phyloP scores from a whole-genome alignment of 1,140 invertebrate genomes.

The Drosophila tropicalis region DNA sequence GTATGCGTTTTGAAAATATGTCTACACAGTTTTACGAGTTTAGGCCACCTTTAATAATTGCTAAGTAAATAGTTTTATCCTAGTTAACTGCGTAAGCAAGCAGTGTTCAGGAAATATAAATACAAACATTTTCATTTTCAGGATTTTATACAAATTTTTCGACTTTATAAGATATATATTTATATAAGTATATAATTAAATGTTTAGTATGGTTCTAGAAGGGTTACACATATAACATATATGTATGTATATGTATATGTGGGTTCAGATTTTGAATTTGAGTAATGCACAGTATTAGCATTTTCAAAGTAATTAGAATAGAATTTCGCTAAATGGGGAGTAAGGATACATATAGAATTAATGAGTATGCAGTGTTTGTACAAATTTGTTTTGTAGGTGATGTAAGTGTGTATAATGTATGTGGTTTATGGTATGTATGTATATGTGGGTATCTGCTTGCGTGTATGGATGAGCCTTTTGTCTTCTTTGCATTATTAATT shows the following conservation, averaged over 20 bases:
- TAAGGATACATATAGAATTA: conserved; percentile 28
- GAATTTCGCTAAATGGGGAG: conserved; percentile 67
- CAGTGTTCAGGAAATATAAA: conserved; percentile 32
- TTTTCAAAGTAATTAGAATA: conserved; percentile 60
- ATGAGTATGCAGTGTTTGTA: conserved; percentile 6
- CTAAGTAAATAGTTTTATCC: conserved; percentile 37
- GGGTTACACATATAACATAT: conserved; percentile 45
- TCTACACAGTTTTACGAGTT: conserved; percentile 28
- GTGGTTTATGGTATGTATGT: conserved; percentile 3
- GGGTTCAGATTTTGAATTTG: conserved; percentile 65
- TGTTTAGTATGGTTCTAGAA: conserved; percentile 3
- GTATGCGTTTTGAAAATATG: conserved; percentile 27
- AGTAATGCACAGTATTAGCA: conserved; percentile 76
- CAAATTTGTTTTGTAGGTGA: conserved; percentile 4
- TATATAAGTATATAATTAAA: conserved; percentile 49
- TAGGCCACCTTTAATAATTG: conserved; percentile 50
- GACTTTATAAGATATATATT: conserved; percentile 59
- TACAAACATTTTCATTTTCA: conserved; percentile 16
- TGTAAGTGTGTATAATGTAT: not conserved
- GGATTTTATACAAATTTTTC: conserved; percentile 66
- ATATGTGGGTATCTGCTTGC: not conserved
- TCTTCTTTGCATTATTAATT: conserved; percentile 39
- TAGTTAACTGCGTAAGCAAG: not conserved
- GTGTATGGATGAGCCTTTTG: conserved; percentile 38
- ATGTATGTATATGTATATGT: conserved; percentile 29